phyloP scores from a whole-genome alignment of 2,888 invertebrate species.

The Synanthedon andrenaeformis region DNA sequence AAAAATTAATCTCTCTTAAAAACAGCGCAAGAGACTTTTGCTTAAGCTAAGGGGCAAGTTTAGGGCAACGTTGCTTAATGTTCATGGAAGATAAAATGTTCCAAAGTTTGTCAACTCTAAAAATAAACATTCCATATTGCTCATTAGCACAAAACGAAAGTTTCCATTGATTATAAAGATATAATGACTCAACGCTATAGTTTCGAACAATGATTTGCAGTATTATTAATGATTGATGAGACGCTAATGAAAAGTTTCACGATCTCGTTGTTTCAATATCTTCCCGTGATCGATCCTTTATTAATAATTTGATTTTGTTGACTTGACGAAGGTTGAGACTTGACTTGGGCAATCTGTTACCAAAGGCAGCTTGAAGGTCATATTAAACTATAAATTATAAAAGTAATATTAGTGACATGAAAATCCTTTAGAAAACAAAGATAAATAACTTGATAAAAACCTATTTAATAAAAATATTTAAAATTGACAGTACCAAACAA shows the following conservation, averaged over 20 bases:
- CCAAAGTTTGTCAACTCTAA: constrained; percentile 4
- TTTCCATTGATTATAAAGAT: not conserved
- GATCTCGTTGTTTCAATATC: constrained; percentile 11
- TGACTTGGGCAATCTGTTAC: not conserved
- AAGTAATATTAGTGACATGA: no score
- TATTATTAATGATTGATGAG: constrained; percentile 16
- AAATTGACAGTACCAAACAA: no score
- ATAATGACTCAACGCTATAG: constrained; percentile 3
- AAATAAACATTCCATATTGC: constrained; percentile 4
- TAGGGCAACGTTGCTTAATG: no score
- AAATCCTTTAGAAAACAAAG: no score
- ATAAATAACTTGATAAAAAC: no score
- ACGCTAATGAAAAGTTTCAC: constrained; percentile 9
- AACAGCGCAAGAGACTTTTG: no score
- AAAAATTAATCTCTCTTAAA: no score
- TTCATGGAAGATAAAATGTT: no score
- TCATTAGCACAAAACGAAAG: constrained; percentile 4
- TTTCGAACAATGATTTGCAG: constrained; percentile 16
- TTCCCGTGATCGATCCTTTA: constrained; percentile 10
- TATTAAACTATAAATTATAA: not conserved
- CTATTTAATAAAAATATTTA: no score
- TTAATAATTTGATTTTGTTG: constrained; percentile 8
- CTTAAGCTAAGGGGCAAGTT: no score
- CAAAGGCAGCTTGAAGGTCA: not conserved
- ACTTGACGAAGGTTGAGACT: constrained; percentile 2